Percentiles rank a stretch among this genome's conserved stretches.
Evolutionary conservation across 2,888 invertebrate genomes (phyloP).

Genomic region (Limnephilus rhombicus): DNA sequence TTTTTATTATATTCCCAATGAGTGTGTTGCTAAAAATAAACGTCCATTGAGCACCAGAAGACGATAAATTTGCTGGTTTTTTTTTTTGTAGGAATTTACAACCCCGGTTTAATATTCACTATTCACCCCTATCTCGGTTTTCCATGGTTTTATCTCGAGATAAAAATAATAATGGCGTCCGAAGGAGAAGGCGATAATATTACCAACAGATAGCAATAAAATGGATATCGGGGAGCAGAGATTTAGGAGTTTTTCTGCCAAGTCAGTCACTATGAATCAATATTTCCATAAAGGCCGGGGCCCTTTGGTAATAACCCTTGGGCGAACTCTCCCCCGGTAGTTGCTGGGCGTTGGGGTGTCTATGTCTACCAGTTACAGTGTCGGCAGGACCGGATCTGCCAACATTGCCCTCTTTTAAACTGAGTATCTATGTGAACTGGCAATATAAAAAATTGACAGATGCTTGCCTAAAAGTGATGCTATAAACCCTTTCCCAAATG

Average conservation of each 20-base stretch:
- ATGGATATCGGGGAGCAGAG: constrained; percentile 65
- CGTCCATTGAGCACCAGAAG: constrained; percentile 5
- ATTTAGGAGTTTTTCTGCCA: constrained; percentile 67
- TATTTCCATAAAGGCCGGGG: constrained; percentile 66
- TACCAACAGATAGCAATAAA: constrained; percentile 66
- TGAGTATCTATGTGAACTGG: too few relatives aligned
- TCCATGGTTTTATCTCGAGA: constrained; percentile 58
- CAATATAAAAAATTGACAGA: too few relatives aligned
- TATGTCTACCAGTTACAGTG: constrained; percentile 63
- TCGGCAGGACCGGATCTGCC: constrained; percentile 54
- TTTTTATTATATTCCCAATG: neutral
- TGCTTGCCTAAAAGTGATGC: too few relatives aligned
- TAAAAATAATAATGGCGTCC: constrained; percentile 62
- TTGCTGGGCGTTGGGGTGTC: constrained; percentile 41
- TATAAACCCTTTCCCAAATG: too few relatives aligned
- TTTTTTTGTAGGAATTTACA: constrained; percentile 54
- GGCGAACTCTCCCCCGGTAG: constrained; percentile 48
- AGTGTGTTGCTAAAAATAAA: constrained; percentile 12
- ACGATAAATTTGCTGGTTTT: constrained; percentile 18
- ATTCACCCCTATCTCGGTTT: constrained; percentile 53
- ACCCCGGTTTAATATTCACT: constrained; percentile 55
- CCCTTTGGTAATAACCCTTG: constrained; percentile 63
- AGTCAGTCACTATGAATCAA: constrained; percentile 67
- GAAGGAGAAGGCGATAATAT: constrained; percentile 63
- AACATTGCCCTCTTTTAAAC: neutral